A percentile compares a stretch with the other conserved stretches of the same genome.
phyloP scores from a whole-genome alignment of 2,888 invertebrate genomes.

The Arge pagana region DNA sequence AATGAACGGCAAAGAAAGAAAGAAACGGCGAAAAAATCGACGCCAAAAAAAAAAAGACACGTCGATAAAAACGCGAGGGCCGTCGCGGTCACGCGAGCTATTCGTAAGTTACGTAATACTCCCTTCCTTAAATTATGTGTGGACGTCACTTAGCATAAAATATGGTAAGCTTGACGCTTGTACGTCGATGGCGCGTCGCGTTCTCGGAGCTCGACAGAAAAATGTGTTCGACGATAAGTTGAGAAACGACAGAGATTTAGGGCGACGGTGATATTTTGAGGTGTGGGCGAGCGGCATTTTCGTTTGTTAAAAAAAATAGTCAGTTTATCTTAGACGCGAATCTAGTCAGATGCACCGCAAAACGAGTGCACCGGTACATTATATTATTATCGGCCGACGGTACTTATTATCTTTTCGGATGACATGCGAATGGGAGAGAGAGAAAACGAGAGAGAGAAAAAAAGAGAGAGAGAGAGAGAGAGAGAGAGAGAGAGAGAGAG shows the following conservation, averaged over 20 bases:
- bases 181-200: too few relatives aligned
- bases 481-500: too few relatives aligned
- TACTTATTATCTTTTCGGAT: too few relatives aligned
- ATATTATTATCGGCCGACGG: too few relatives aligned
- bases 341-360: too few relatives aligned
- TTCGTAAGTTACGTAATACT: slow-evolving; percentile 9
- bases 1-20: not conserved
- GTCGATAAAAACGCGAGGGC: not conserved
- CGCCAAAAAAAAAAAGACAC: not conserved
- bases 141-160: slow-evolving; percentile 13
- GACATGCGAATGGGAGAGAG: too few relatives aligned
- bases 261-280: too few relatives aligned
- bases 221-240: not conserved
- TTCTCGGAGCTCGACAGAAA: too few relatives aligned
- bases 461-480: too few relatives aligned
- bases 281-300: not conserved
- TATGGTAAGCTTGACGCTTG: too few relatives aligned
- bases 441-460: too few relatives aligned
- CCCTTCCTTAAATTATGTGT: slow-evolving; percentile 14
- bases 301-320: not conserved
- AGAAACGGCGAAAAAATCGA: not conserved
- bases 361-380: too few relatives aligned
- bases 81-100: slow-evolving; percentile 11
- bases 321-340: not conserved
- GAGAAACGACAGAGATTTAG: not conserved